Evolutionary conservation across 2,888 invertebrate species (phyloP), one percentile per base, ranked within the genome.

Genomic region (Morinoia aosen): DNA sequence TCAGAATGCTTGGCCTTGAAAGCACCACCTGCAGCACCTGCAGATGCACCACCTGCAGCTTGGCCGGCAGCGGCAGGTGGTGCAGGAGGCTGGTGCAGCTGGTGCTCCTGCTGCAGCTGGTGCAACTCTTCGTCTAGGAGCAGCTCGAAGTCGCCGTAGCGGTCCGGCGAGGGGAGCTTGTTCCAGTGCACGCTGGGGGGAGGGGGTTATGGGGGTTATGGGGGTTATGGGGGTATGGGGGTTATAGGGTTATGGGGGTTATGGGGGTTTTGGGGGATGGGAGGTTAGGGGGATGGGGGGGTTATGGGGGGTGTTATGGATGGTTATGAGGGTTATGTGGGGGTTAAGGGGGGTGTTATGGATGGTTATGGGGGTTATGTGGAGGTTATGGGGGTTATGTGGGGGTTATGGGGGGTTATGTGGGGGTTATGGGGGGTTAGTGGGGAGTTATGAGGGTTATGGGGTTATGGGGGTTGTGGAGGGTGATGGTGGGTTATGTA

Each of bases 81-180:
- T 39, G 94, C 39, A 61, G 94, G 25, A 58, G 94, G 39, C 25
- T 94, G 94, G 94, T 94, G 94, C 58, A 39, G 61, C n/a, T 94
- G 94, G 95, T 95, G 95, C 61, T 95, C 95, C 90, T 58, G 76
- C 57, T 95, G 95, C 88, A 88, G 95, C 61, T 96, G 96, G 96
- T 96, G 96, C 96, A 98, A 97, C 97, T 99, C 99, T 97, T 99
- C 99, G 97, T 99, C 99, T 95, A 99, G 98, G 16, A 99, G 97
- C 88, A 99, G 97, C 97, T 99, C 98, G 97, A 99, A 99, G 97
- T 98, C 98, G 0, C 98, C 98, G 97, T 98, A 97, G n/a, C 98
- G 98, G 97, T 98, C 98, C 0, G 98, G 97, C 14, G 97, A 97
- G 5, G 98, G 98, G 95, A 98, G 98, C 97, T 99, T 99, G 97